phyloP scores from a whole-genome alignment of 2,888 invertebrate genomes.

The Netelia melanura region DNA sequence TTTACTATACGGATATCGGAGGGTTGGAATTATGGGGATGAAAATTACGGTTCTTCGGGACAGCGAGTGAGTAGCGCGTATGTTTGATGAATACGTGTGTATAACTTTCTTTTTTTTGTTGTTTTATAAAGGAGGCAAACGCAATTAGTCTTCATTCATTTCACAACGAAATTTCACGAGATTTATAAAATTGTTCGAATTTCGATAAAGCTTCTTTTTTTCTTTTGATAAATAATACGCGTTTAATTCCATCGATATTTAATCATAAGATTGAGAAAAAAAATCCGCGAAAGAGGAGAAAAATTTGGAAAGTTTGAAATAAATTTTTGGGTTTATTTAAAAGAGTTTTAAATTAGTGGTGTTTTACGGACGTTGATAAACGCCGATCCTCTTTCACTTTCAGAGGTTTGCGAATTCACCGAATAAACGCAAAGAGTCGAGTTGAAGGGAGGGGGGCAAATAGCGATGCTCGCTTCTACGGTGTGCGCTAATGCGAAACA shows the following conservation, averaged over 20 bases:
- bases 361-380: slow-evolving; percentile 19
- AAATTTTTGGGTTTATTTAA: too few relatives aligned
- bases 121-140: not conserved
- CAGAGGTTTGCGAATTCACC: slow-evolving; percentile 27
- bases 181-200: too few relatives aligned
- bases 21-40: slow-evolving; percentile 32
- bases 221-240: too few relatives aligned
- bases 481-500: slow-evolving; percentile 62
- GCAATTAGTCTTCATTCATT: too few relatives aligned
- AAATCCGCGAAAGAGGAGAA: too few relatives aligned
- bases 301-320: not conserved
- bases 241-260: too few relatives aligned
- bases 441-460: slow-evolving; percentile 2
- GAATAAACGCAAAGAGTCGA: slow-evolving; percentile 35
- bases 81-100: too few relatives aligned
- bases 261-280: too few relatives aligned
- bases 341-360: not conserved
- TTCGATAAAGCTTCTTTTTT: too few relatives aligned
- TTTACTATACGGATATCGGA: not conserved
- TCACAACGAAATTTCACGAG: too few relatives aligned
- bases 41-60: slow-evolving; percentile 39
- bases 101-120: not conserved
- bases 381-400: not conserved
- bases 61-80: slow-evolving; percentile 10
- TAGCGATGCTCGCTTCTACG: slow-evolving; percentile 50